Base-by-base conservation (phyloP, 2,113 vertebrate species). In the Channa argus region DNA sequence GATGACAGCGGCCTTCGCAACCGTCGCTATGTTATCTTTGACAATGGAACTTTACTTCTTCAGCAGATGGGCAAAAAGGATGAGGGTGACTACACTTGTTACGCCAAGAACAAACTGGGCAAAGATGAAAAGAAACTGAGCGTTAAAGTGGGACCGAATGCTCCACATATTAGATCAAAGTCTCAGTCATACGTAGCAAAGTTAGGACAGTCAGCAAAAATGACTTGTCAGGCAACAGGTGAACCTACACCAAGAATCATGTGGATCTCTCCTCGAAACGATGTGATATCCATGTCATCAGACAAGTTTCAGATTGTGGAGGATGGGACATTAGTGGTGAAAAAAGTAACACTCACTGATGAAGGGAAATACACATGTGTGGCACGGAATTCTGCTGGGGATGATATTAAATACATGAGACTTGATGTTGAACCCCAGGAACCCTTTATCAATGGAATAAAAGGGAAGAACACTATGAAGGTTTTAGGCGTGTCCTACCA, bases 11-110 rank as follows among this genome's bases (percentile, higher is more conserved):
- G 94, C 46, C 56, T 82, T 33, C 90, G 89, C 11, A 91, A 58
- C 6, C 91, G 88, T 7, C 93, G 92, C 63, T 95, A 92, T 71
- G 78, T 94, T 39, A 94, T 94, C 49, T 95, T 95, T 82, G 92
- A 76, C 34, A 95, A 95, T 67, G 94, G 94, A 44, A 95, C 94
- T 10, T 90, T 95, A 64, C 84, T 94, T 65, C 89, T 95, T 7
- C 93, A 94, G 49, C 91, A 94, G 63, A 94, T 94, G 80, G 89
- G 82, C 37, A 94, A 92, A 89, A 90, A 78, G 13, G 94, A 95
- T 24, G 94, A 95, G 75, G 94, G 94, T 0, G 93, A 95, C 80
- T 95, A 95, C 68, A 95, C 93, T 33, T 95, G 94, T 53, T 91
- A 92, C 36, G 93, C 94, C 14, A 93, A 92, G 64, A 95, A 95